Percentiles rank a stretch among this genome's conserved stretches.
phyloP scores from a whole-genome alignment of 2,113 vertebrate species.

The Coptodon bakossiorum region DNA sequence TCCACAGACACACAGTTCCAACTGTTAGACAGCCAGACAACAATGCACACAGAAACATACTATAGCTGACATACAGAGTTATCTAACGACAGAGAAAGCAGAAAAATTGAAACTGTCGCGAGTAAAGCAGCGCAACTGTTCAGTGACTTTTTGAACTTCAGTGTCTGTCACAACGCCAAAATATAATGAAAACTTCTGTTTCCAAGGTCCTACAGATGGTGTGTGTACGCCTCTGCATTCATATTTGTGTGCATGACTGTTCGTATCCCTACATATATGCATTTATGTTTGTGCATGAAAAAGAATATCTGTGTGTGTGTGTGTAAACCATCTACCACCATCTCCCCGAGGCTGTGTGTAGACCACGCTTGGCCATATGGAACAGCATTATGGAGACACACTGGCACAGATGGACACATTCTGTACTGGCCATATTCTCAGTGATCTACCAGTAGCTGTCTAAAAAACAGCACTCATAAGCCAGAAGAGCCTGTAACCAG shows the following conservation, averaged over 20 bases:
- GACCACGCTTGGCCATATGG: slow-evolving; percentile 57
- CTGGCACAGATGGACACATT: slow-evolving; percentile 59
- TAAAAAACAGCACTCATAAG: background rate
- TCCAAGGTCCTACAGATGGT: slow-evolving; percentile 4
- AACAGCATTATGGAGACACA: slow-evolving; percentile 48
- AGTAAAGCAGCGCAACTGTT: background rate
- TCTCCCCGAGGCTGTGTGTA: slow-evolving; percentile 34
- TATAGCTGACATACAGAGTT: background rate
- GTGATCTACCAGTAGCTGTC: slow-evolving; percentile 22
- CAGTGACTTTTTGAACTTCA: slow-evolving; percentile 32
- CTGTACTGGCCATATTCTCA: slow-evolving; percentile 40
- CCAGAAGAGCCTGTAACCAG: background rate
- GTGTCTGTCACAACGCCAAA: slow-evolving; percentile 2
- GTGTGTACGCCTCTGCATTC: background rate
- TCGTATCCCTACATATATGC: background rate
- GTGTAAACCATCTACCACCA: background rate
- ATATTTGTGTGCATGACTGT: background rate
- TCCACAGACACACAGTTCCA: background rate
- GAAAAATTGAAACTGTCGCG: background rate
- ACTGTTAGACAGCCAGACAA: background rate
- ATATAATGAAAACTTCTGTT: slow-evolving; percentile 21
- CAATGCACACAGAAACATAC: background rate
- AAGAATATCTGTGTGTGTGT: background rate
- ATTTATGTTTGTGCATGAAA: background rate
- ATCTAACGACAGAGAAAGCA: background rate